Base-by-base conservation (phyloP, 2,888 invertebrate genomes). In the Tortrix viridana region DNA sequence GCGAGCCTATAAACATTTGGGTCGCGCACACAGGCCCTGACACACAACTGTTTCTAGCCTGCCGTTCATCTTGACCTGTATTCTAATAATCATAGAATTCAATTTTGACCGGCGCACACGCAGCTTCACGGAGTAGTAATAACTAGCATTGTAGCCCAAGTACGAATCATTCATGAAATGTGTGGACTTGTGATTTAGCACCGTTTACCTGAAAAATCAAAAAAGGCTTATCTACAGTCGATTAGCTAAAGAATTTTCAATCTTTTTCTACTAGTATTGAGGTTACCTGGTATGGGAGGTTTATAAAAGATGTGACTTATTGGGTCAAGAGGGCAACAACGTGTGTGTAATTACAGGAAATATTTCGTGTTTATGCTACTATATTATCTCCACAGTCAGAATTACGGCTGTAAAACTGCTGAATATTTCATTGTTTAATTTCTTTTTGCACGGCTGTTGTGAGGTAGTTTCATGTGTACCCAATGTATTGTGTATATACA, bases 141-240 rank as follows among this genome's bases (percentile, higher is more conserved):
- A 62, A 76, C 69, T 68, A 69, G 74, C 70, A 76, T 80, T 80
- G 77, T 80, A 77, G 77, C 74, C 70, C 81, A 77, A 80, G 79
- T 82, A 86, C 85, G 85, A 86, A 86, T 85, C 85, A 84, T 84
- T 82, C 81, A 81, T 80, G 84, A 80, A 81, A 79, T 79, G 76
- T 81, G 77, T 80, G 77, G 77, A 75, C 72, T 60, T 55, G 60
- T 65, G 65, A 69, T 69, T 68, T 68, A 76, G 71, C 71, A 65
- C 65, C 44, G 47, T 26, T 9, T 26, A 26, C 32, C 32, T 32
- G 32, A 2, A 32, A 12, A 32, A 32, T 7, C 12, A 32, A 32
- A 32, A 32, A 12, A 3, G 26, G 32, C 32, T 32, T 32, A 32
- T 32, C 32, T 32, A 12, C 32, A 3, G 12, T 32, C 32, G 3